Percentiles rank a stretch among this genome's conserved stretches.
Conservation (phyloP, 2,113 vertebrate genomes). For the Lanius collurio region DNA sequence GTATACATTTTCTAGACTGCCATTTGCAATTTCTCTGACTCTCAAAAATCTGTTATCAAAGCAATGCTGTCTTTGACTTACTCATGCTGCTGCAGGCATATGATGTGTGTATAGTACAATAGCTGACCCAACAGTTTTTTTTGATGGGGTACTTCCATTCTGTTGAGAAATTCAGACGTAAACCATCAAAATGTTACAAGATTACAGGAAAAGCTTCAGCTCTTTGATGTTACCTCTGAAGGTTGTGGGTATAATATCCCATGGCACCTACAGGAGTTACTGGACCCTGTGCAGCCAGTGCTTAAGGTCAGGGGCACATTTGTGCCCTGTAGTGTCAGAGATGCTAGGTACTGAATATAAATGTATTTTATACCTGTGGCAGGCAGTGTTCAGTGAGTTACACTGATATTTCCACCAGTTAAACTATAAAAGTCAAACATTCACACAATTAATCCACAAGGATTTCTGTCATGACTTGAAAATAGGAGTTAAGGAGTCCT, state of each 20-base stretch:
- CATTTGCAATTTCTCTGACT: neutral
- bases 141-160: neutral
- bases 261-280: neutral
- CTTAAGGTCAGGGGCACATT: neutral
- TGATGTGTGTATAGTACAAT: neutral
- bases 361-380: neutral
- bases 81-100: neutral
- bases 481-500: neutral
- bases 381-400: rapidly evolving
- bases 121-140: neutral
- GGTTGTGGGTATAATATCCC: neutral
- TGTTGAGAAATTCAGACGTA: neutral
- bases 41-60: neutral
- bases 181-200: neutral
- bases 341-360: neutral
- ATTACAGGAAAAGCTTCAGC: neutral
- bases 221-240: neutral
- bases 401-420: neutral
- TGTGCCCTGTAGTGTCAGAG: neutral
- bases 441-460: neutral
- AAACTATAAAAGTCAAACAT: neutral
- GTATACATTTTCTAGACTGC: neutral
- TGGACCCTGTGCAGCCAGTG: neutral
- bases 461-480: neutral
- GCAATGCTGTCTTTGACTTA: neutral